phyloP scores from a whole-genome alignment of 1,140 invertebrate genomes.

The Aphelinus atriplicis region DNA sequence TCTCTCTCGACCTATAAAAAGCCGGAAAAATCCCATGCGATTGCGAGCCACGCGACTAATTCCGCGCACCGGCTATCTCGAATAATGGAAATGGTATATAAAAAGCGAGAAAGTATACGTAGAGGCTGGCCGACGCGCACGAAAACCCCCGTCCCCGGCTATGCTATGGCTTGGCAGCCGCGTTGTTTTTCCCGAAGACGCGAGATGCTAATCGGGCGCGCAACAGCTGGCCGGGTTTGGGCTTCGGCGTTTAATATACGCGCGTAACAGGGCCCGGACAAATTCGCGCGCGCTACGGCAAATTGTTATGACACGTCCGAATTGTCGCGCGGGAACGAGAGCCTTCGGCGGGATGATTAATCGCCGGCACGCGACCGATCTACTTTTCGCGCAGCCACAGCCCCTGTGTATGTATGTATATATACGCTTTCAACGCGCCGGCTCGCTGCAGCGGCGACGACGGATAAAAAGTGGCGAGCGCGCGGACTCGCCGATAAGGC shows the following conservation, averaged over 20 bases:
- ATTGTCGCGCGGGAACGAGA: slow-evolving; percentile 27
- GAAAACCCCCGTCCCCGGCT: slow-evolving; percentile 15
- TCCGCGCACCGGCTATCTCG: neutral
- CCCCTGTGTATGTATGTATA: too few relatives aligned
- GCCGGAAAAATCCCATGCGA: slow-evolving; percentile 4
- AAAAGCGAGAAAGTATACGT: neutral
- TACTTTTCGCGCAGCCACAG: neutral
- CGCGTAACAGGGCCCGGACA: too few relatives aligned
- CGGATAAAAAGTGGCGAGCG: neutral
- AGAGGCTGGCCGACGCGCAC: neutral
- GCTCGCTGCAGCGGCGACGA: neutral
- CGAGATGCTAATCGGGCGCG: too few relatives aligned
- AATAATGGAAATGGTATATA: slow-evolving; percentile 35
- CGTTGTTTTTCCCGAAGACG: too few relatives aligned
- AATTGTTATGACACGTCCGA: slow-evolving; percentile 36
- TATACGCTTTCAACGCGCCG: neutral
- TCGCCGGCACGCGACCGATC: slow-evolving; percentile 28
- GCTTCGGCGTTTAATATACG: too few relatives aligned
- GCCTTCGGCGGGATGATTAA: slow-evolving; percentile 34
- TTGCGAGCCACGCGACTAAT: slow-evolving; percentile 14
- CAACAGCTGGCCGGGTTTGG: too few relatives aligned
- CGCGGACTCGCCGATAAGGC: slow-evolving; percentile 4
- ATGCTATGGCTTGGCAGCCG: neutral
- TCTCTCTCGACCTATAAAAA: neutral
- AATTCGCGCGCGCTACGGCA: neutral